Evolutionary conservation across 2,888 invertebrate species (phyloP).

Genomic region (Gisinianus flammeolus): DNA sequence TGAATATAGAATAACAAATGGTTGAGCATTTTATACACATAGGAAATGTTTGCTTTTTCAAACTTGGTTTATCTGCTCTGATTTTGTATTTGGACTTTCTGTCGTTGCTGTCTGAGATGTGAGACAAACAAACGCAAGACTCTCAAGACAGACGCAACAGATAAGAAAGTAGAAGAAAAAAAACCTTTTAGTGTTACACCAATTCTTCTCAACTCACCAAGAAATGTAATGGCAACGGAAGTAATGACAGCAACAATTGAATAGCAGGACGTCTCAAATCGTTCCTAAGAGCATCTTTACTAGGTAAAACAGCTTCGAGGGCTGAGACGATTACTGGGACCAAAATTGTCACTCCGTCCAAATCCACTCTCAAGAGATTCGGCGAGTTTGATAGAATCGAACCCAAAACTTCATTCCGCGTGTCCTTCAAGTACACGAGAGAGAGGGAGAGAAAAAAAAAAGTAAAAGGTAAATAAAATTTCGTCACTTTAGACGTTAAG

Average conservation of each 20-base stretch:
- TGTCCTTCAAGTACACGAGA: conserved; percentile 53
- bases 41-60: not conserved
- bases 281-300: conserved; percentile 76
- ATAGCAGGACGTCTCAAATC: conserved; percentile 90
- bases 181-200: not conserved
- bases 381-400: conserved; percentile 85
- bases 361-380: conserved; percentile 86
- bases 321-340: conserved; percentile 89
- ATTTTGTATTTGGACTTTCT: not conserved
- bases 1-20: too few species aligned
- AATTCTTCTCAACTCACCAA: conserved; percentile 63
- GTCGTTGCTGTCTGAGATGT: not conserved
- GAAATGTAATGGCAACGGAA: conserved; percentile 92
- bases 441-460: conserved; percentile 24
- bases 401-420: conserved; percentile 73
- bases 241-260: conserved; percentile 85
- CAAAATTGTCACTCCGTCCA: conserved; percentile 90
- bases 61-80: not conserved
- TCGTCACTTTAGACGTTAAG: not conserved
- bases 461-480: conserved; percentile 13
- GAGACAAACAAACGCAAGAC: not conserved
- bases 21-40: too few species aligned
- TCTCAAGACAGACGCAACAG: not conserved
- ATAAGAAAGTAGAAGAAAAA: not conserved
- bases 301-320: conserved; percentile 86